A percentile compares a stretch with the other conserved stretches of the same genome.
Evolutionary conservation across 2,888 invertebrate genomes (phyloP).

Genomic region (Thereva nobilitata): DNA sequence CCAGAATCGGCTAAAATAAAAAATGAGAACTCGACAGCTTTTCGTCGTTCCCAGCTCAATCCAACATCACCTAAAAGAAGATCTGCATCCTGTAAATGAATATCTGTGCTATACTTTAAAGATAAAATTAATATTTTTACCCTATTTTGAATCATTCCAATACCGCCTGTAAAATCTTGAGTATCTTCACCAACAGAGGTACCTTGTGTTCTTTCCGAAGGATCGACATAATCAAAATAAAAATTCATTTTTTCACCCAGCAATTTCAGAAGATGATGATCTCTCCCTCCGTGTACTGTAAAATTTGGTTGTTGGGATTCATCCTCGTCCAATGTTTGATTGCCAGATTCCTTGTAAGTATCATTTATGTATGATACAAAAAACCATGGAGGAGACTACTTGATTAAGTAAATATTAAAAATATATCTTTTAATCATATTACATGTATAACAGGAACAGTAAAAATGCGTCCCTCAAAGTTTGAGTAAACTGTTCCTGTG

Average conservation of each 20-base stretch:
- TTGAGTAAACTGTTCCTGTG: conserved; percentile 65
- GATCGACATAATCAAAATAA: conserved; percentile 72
- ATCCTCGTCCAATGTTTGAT: conserved; percentile 26
- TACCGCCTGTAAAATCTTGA: conserved; percentile 71
- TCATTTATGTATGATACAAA: conserved; percentile 69
- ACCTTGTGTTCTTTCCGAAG: conserved; percentile 74
- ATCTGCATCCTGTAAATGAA: conserved; percentile 65
- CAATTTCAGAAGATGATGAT: conserved; percentile 69
- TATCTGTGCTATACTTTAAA: conserved; percentile 13
- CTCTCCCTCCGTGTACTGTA: conserved; percentile 69
- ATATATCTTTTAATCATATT: conserved; percentile 47
- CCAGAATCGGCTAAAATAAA: conserved; percentile 76
- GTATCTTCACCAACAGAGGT: conserved; percentile 64
- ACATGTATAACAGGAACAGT: conserved; percentile 75
- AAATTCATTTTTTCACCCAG: conserved; percentile 72
- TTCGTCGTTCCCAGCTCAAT: conserved; percentile 71
- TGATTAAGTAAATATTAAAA: conserved; percentile 5
- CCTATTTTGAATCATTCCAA: conserved; percentile 71
- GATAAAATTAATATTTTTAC: conserved; percentile 54
- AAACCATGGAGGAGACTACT: conserved; percentile 75
- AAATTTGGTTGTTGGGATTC: conserved; percentile 26
- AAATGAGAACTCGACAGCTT: conserved; percentile 76
- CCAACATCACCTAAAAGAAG: conserved; percentile 77
- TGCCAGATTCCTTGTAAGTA: conserved; percentile 15
- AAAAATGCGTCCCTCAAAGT: conserved; percentile 69